Evolutionary conservation across 2,113 vertebrate genomes (phyloP).

Genomic region (Sander lucioperca): DNA sequence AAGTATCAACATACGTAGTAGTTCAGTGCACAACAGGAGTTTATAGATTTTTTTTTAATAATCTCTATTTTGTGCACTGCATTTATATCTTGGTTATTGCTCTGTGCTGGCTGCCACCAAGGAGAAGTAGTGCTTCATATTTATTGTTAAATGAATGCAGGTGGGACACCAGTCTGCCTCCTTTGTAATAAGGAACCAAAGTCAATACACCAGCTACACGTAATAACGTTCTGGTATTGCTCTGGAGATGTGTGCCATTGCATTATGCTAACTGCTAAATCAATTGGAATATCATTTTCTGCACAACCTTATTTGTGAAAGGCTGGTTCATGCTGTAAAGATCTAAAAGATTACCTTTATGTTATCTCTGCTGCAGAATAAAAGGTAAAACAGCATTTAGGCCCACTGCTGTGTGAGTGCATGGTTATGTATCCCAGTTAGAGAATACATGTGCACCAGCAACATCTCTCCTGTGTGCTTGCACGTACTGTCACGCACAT

Average conservation of each 20-base stretch:
- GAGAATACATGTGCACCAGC: background rate
- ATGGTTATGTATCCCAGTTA: background rate
- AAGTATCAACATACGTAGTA: slow-evolving; percentile 7
- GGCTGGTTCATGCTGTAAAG: slow-evolving; percentile 9
- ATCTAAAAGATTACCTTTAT: slow-evolving; percentile 11
- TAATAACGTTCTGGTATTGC: slow-evolving; percentile 24
- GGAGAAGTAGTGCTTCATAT: background rate
- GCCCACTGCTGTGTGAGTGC: background rate
- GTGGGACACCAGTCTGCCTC: background rate
- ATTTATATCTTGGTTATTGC: slow-evolving; percentile 1
- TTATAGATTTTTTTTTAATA: background rate
- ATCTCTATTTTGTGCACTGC: background rate
- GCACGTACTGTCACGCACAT: background rate
- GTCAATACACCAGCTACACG: slow-evolving; percentile 6
- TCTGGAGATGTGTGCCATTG: background rate
- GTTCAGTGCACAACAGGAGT: background rate
- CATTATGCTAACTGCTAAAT: slow-evolving; percentile 49
- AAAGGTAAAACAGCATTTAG: slow-evolving; percentile 1
- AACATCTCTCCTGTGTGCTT: background rate
- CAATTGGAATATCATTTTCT: slow-evolving; percentile 44
- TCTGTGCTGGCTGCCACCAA: background rate
- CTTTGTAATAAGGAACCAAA: slow-evolving; percentile 10
- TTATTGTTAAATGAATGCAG: slow-evolving; percentile 7
- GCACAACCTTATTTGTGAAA: slow-evolving; percentile 20
- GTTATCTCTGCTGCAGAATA: slow-evolving; percentile 2